Conservation (phyloP, 2,888 invertebrate species). For the Poecilus cupreus region DNA sequence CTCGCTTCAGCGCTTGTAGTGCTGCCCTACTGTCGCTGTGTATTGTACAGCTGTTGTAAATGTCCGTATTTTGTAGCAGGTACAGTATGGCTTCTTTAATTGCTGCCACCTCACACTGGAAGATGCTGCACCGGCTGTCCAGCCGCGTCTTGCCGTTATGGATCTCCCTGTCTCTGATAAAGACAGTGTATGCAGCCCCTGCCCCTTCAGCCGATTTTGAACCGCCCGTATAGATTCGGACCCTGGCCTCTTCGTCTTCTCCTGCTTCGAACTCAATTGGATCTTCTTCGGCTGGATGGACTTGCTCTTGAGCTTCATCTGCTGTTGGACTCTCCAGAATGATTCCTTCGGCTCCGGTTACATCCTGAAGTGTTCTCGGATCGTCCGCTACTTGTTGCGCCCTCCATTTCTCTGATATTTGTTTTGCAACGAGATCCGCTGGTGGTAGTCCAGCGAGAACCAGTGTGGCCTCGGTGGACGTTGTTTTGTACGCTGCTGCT, state of each 20-base stretch:
- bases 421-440: neutral
- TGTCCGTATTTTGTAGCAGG: neutral
- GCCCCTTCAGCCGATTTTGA: neutral
- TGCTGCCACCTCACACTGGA: conserved; percentile 37
- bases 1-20: neutral
- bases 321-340: neutral
- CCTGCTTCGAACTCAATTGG: neutral
- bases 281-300: neutral
- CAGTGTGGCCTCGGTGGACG: conserved; percentile 2
- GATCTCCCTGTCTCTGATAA: neutral
- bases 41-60: neutral
- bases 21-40: conserved; percentile 1
- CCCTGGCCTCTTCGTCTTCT: neutral
- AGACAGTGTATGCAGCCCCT: neutral
- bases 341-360: neutral
- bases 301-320: neutral
- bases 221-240: neutral
- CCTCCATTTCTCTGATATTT: neutral
- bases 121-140: conserved; percentile 9
- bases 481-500: conserved; percentile 30
- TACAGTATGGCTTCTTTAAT: conserved; percentile 13
- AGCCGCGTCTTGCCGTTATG: neutral
- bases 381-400: neutral
- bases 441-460: neutral
- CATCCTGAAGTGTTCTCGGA: neutral